Base-by-base conservation (phyloP, 2,888 invertebrate genomes). In the Trachelus troglodyta region DNA sequence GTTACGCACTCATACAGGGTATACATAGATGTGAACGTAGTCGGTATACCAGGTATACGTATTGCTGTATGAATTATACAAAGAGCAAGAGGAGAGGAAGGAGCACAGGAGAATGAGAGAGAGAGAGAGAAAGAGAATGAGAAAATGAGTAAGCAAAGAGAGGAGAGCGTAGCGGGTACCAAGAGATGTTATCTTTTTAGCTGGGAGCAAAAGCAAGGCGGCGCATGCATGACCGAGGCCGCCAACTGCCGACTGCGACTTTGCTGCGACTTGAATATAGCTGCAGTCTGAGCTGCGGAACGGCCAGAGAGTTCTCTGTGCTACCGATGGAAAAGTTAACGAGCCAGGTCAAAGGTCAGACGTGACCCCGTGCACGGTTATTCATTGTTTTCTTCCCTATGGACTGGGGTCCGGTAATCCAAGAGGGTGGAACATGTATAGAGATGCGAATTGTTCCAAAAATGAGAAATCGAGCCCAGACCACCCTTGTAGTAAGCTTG, bases 101-200 rank as follows among this genome's bases (percentile, higher is more conserved):
- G 73, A 74, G n/a, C 34, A 30, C 56, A n/a, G 15, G n/a, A 34
- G 37, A 34, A 35, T 35, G 35, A 34, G 71, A 2, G 30, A 34
- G 71, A 34, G 71, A 33, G 71, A 31, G 30, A 68, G 69, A 77
- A 69, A 40, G 15, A 40, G 40, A 12, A 4, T 4, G 12, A 37
- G 37, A 15, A 4, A 40, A 40, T 40, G 40, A 40, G 40, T 40
- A 40, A 40, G 40, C 40, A 40, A 40, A 40, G 40, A 40, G 40
- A 40, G 15, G 15, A 40, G 40, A 40, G 40, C 40, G 40, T 15
- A 40, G 40, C 15, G 40, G 40, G 40, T 40, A 40, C 40, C 69
- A 69, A n/a, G 77, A 77, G 77, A 75, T 77, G 69, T 31, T 77
- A 77, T 77, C 77, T 74, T 77, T 77, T 75, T 69, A 77, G 77